Evolutionary conservation across 2,888 invertebrate species (phyloP).

Genomic region (Congeria kusceri): DNA sequence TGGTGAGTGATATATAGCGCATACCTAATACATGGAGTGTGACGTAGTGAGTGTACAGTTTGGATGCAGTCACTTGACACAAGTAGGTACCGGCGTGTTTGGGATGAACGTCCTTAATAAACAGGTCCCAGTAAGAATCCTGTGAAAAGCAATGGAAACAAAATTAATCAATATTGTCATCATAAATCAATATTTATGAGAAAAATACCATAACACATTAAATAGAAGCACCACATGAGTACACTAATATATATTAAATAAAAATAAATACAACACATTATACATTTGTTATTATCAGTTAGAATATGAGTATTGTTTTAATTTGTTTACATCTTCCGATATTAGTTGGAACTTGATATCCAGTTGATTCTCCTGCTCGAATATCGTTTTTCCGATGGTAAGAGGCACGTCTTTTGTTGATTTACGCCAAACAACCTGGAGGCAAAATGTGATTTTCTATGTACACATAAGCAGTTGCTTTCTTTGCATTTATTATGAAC

Average conservation of each 20-base stretch:
- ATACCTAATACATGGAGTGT: conserved; percentile 61
- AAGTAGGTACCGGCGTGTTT: conserved; percentile 60
- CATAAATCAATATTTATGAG: background rate
- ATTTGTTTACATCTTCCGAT: conserved; percentile 30
- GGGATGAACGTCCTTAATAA: conserved; percentile 57
- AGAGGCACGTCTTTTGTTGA: conserved; percentile 40
- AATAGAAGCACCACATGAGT: background rate
- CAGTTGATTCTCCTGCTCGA: conserved; percentile 52
- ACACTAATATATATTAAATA: background rate
- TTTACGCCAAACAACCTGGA: conserved; percentile 67
- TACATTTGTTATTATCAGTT: no score
- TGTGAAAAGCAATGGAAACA: background rate
- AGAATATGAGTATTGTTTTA: background rate
- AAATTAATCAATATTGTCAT: background rate
- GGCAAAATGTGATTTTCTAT: no score
- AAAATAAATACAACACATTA: no score
- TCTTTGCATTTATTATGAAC: no score
- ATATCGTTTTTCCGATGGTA: conserved; percentile 58
- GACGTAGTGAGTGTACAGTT: conserved; percentile 57
- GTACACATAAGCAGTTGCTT: no score
- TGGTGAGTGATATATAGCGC: no score
- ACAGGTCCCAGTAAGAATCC: conserved; percentile 58
- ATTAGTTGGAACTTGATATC: conserved; percentile 37
- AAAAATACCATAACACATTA: background rate
- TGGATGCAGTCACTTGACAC: conserved; percentile 66